Evolutionary conservation across 2,888 invertebrate genomes (phyloP).

Genomic region (Terebella lapidaria): DNA sequence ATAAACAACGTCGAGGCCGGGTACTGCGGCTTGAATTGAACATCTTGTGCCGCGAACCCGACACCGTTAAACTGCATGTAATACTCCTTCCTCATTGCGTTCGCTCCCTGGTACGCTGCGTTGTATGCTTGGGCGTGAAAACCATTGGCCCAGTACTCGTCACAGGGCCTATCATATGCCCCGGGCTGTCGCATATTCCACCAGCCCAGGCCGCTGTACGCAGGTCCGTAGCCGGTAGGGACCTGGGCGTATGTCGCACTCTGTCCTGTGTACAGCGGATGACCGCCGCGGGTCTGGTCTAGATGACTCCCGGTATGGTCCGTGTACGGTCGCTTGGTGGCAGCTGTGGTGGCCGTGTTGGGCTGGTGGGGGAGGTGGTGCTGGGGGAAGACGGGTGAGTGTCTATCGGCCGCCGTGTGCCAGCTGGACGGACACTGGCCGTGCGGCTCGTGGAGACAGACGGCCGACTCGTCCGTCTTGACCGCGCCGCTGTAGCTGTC

Average conservation of each 20-base stretch:
- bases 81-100: constrained; percentile 5
- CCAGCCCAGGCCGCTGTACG: not conserved
- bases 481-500: not conserved
- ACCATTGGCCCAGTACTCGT: not conserved
- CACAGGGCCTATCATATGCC: not conserved
- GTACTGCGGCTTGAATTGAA: not conserved
- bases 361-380: constrained; percentile 6
- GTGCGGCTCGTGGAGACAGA: constrained; percentile 25
- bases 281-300: not conserved
- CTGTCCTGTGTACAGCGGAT: not conserved
- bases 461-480: constrained; percentile 16
- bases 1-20: constrained; percentile 12
- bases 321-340: not conserved
- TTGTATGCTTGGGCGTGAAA: not conserved
- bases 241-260: not conserved
- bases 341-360: not conserved
- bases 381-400: constrained; percentile 39
- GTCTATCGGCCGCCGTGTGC: constrained; percentile 35
- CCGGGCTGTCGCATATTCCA: not conserved
- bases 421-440: constrained; percentile 39
- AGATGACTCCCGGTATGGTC: not conserved
- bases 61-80: constrained; percentile 18
- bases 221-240: not conserved
- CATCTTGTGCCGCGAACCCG: constrained; percentile 2
- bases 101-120: no score